Conservation (phyloP, 2,888 invertebrate species). For the Incurvaria masculella region DNA sequence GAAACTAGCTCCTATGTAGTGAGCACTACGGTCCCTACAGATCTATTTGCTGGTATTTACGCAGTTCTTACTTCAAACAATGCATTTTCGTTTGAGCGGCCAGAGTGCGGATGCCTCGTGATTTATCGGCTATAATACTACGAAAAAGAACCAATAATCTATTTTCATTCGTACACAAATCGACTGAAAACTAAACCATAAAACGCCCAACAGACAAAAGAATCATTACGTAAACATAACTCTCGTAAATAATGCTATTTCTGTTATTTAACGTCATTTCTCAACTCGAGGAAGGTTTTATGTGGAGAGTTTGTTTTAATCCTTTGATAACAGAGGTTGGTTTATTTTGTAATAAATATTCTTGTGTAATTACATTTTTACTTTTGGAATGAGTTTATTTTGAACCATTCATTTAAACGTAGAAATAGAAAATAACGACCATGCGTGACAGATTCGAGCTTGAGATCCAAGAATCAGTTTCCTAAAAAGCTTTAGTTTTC, state of each 20-base stretch:
- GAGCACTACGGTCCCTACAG: too few relatives aligned
- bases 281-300: background rate
- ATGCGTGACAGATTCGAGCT: too few relatives aligned
- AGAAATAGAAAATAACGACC: too few relatives aligned
- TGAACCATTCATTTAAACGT: too few relatives aligned
- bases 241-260: conserved; percentile 50
- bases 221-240: conserved; percentile 55
- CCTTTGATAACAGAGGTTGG: background rate
- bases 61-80: background rate
- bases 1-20: too few relatives aligned
- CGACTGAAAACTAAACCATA: conserved; percentile 56
- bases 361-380: too few relatives aligned
- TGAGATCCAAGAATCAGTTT: too few relatives aligned
- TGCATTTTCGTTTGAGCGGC: background rate
- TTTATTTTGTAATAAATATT: too few relatives aligned
- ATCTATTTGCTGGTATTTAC: too few relatives aligned
- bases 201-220: conserved; percentile 49
- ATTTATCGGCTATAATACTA: conserved; percentile 53
- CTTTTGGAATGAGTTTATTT: too few relatives aligned
- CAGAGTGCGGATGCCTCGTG: conserved; percentile 42
- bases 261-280: conserved; percentile 51
- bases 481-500: too few relatives aligned
- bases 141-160: conserved; percentile 56
- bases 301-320: background rate
- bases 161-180: conserved; percentile 55